These are phyloP conservation scores for Uropetala carovei DNA, from an alignment of 2,888 invertebrate species.

Conservation along the genomic window DNA sequence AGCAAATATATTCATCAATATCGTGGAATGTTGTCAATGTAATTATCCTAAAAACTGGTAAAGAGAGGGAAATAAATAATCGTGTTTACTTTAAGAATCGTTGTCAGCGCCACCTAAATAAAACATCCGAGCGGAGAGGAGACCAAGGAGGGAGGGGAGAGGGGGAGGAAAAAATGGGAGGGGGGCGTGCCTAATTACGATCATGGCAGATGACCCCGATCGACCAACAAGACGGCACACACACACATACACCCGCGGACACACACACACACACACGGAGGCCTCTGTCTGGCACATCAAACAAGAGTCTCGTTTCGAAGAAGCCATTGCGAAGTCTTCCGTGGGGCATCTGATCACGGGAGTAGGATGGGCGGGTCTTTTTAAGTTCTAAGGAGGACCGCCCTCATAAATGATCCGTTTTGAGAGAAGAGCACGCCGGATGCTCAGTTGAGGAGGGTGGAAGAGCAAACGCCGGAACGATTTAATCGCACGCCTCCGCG, in stretches of 20 bases:
- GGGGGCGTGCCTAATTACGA: neutral
- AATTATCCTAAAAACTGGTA: no score
- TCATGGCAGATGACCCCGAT: neutral
- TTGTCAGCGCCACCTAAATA: no score
- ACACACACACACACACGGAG: neutral
- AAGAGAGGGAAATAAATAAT: no score
- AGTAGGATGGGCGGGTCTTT: constrained; percentile 2
- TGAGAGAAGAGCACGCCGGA: neutral
- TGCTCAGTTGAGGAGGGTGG: neutral
- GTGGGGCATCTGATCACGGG: neutral
- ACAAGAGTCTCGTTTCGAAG: neutral
- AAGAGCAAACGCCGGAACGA: neutral
- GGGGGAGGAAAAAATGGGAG: neutral
- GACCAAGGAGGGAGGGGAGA: no score
- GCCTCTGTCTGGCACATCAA: neutral
- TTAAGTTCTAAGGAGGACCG: neutral
- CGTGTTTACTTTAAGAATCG: no score
- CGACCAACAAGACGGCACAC: neutral
- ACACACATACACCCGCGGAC: no score
- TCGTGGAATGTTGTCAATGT: no score
- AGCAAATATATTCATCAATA: no score
- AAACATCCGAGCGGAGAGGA: no score
- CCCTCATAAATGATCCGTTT: constrained; percentile 10
- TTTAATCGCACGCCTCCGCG: neutral
- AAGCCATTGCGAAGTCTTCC: neutral